Conservation (phyloP, 2,888 invertebrate genomes). For the Sipha maydis region DNA sequence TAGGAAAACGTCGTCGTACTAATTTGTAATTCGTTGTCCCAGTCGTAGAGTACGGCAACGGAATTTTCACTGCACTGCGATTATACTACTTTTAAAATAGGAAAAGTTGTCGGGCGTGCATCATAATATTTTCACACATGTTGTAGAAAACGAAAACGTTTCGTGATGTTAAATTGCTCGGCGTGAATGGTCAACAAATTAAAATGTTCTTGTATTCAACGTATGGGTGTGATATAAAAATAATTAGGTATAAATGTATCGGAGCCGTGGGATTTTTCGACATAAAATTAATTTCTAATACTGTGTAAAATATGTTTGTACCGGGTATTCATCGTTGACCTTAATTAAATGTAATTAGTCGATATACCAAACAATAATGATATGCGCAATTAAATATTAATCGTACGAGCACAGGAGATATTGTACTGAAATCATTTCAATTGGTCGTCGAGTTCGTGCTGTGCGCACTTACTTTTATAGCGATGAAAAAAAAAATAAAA, state of each 20-base stretch:
- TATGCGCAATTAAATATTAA: not conserved
- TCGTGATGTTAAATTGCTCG: not conserved
- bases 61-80: too few relatives aligned
- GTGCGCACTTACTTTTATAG: too few relatives aligned
- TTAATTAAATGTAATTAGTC: slow-evolving; percentile 14
- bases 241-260: not conserved
- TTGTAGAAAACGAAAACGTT: not conserved
- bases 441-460: not conserved
- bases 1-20: too few relatives aligned
- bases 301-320: not conserved
- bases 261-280: slow-evolving; percentile 17
- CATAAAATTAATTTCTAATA: slow-evolving; percentile 26
- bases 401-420: not conserved
- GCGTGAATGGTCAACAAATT: not conserved
- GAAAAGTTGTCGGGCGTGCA: too few relatives aligned
- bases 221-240: not conserved
- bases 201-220: not conserved
- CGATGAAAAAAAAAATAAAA: too few relatives aligned
- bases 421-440: not conserved
- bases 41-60: too few relatives aligned
- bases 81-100: too few relatives aligned
- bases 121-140: not conserved
- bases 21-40: too few relatives aligned
- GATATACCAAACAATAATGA: not conserved
- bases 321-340: not conserved